These are phyloP conservation scores for Sapayoa aenigma DNA, from an alignment of 2,113 vertebrate genomes.

Conservation along the genomic window DNA sequence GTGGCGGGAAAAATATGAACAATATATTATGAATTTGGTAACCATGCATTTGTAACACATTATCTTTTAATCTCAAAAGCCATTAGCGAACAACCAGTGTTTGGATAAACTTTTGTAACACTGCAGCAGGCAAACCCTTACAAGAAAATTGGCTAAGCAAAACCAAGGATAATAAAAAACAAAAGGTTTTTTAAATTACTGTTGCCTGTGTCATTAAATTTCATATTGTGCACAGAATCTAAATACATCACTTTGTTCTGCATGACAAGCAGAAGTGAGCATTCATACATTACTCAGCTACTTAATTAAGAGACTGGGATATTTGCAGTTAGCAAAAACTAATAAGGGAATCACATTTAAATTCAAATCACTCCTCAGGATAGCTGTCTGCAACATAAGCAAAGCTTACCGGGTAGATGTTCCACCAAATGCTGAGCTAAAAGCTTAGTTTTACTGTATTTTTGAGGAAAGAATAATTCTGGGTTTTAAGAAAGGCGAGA, in stretches of 20 bases:
- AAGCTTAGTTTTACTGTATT: slow-evolving; percentile 71
- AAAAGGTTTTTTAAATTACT: slow-evolving; percentile 79
- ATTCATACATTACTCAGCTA: slow-evolving; percentile 84
- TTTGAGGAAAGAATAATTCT: slow-evolving; percentile 63
- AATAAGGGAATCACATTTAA: slow-evolving; percentile 85
- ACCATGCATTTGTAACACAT: background rate
- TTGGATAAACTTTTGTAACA: slow-evolving; percentile 53
- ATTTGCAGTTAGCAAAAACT: slow-evolving; percentile 86
- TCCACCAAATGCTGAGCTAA: slow-evolving; percentile 75
- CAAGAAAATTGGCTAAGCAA: slow-evolving; percentile 61
- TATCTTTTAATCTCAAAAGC: slow-evolving; percentile 60
- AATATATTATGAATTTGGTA: background rate
- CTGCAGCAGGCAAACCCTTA: slow-evolving; percentile 49
- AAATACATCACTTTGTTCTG: slow-evolving; percentile 85
- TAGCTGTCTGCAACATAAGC: slow-evolving; percentile 82
- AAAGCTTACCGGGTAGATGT: slow-evolving; percentile 79
- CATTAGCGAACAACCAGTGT: slow-evolving; percentile 44
- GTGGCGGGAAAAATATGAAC: background rate
- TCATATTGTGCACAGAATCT: slow-evolving; percentile 85
- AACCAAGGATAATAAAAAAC: slow-evolving; percentile 71
- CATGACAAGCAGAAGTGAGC: slow-evolving; percentile 83
- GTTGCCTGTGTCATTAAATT: slow-evolving; percentile 81
- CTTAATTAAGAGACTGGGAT: slow-evolving; percentile 86
- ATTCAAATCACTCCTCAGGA: slow-evolving; percentile 86
- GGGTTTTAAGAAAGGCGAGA: slow-evolving; percentile 62